These are phyloP conservation scores for Periphyllus acericola DNA, from an alignment of 2,888 invertebrate genomes.

Conservation along the genomic window DNA sequence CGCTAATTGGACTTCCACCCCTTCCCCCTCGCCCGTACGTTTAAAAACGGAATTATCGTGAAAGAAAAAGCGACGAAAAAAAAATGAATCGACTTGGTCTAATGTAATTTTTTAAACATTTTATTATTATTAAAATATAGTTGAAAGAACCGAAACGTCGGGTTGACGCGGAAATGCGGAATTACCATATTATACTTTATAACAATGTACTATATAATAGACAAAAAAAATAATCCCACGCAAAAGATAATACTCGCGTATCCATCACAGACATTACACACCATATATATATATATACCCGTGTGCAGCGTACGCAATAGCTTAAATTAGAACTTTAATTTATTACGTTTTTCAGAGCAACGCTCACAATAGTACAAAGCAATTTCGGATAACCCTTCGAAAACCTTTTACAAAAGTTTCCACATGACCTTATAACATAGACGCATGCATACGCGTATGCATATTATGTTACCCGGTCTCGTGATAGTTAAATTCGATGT, in stretches of 20 bases:
- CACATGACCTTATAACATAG: neutral
- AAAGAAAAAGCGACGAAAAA: neutral
- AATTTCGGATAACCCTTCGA: conserved; percentile 12
- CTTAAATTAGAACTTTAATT: conserved; percentile 33
- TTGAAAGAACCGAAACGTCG: conserved; percentile 19
- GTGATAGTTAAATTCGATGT: neutral
- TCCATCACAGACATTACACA: too few species aligned
- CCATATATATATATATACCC: neutral
- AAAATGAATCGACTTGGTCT: neutral
- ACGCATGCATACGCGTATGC: neutral
- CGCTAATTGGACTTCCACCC: conserved; percentile 30
- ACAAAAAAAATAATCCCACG: neutral
- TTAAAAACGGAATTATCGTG: conserved; percentile 9
- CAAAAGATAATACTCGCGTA: conserved; percentile 11
- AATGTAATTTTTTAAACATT: conserved; percentile 29
- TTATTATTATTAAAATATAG: neutral
- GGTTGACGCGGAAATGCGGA: neutral
- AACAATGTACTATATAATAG: neutral
- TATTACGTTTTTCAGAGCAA: neutral
- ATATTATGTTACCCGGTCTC: neutral
- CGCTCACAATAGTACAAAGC: conserved; percentile 1
- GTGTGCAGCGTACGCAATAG: neutral
- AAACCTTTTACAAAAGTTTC: conserved; percentile 10
- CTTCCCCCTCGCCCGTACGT: neutral
- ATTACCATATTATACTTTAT: neutral